A percentile compares a stretch with the other conserved stretches of the same genome.
Evolutionary conservation across 2,113 vertebrate species (phyloP).

Genomic region (Zosterops hypoxanthus): DNA sequence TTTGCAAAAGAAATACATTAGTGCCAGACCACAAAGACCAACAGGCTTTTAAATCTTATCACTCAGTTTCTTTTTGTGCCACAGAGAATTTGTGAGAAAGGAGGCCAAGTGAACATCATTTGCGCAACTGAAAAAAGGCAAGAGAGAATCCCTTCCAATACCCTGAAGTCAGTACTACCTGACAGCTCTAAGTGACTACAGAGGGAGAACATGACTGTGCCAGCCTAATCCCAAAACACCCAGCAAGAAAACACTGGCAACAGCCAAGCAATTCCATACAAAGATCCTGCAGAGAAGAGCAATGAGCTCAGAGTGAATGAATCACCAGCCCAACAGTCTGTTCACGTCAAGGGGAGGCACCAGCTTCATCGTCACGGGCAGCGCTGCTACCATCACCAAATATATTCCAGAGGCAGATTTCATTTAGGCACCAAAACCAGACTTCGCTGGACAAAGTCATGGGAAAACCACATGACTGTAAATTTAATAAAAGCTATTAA

Average conservation of each 20-base stretch:
- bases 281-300: not conserved
- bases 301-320: not conserved
- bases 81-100: not conserved
- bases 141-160: not conserved
- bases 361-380: fast-evolving
- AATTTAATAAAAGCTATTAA: not conserved
- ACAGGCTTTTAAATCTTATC: not conserved
- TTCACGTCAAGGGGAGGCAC: not conserved
- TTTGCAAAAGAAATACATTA: not conserved
- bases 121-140: not conserved
- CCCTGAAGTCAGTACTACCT: not conserved
- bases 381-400: not conserved
- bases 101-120: not conserved
- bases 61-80: not conserved
- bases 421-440: not conserved
- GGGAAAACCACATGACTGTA: fast-evolving
- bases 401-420: not conserved
- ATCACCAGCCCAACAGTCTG: not conserved
- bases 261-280: fast-evolving
- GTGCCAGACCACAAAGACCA: not conserved
- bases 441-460: not conserved
- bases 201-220: not conserved
- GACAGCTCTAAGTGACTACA: not conserved
- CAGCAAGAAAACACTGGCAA: not conserved
- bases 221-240: not conserved